A percentile compares a stretch with the other conserved stretches of the same genome.
phyloP scores from a whole-genome alignment of 1,140 invertebrate genomes.

The Heterodera schachtii region DNA sequence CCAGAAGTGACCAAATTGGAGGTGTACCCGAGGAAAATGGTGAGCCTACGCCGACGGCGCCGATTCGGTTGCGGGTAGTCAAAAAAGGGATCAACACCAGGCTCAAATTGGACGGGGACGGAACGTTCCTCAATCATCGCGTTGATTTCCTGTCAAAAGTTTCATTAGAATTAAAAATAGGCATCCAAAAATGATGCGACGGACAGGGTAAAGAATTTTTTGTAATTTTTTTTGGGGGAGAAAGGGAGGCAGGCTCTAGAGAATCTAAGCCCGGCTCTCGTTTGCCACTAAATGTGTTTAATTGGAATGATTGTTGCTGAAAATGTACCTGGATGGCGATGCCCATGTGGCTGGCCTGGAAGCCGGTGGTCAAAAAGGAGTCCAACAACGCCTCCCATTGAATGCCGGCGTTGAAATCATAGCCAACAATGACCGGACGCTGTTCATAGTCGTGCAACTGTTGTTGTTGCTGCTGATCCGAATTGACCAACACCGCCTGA shows the following conservation, averaged over 20 bases:
- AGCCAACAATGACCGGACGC: constrained; percentile 70
- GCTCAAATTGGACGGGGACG: constrained; percentile 36
- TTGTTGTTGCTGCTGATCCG: background rate
- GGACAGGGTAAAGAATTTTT: too few relatives aligned
- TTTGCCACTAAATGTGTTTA: background rate
- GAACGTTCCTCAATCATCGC: constrained; percentile 57
- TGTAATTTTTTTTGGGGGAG: too few relatives aligned
- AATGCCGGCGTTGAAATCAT: constrained; percentile 89
- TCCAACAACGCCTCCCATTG: constrained; percentile 83
- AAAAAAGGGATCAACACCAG: constrained; percentile 46
- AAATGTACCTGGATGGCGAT: constrained; percentile 10
- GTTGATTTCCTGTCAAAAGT: constrained; percentile 44
- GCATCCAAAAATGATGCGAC: too few relatives aligned
- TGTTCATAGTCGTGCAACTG: background rate
- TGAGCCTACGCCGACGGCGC: constrained; percentile 79
- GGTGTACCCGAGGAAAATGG: constrained; percentile 95
- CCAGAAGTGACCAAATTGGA: constrained; percentile 96
- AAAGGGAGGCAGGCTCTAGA: too few relatives aligned
- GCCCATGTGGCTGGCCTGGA: constrained; percentile 79
- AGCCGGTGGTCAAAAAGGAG: constrained; percentile 81
- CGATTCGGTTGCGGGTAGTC: constrained; percentile 68
- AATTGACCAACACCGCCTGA: background rate
- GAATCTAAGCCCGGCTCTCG: too few relatives aligned
- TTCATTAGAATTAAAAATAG: too few relatives aligned
- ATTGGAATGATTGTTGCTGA: background rate